Evolutionary conservation across 1,140 invertebrate species (phyloP).

Genomic region (silkworm (Bombyx mori)): ASM3026992v2 NC_085125.1:4834501-4835000

Average conservation of each 20-base stretch:
- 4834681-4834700: slow-evolving; percentile 52
- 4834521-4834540: no score
- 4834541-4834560: no score
- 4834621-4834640: no score
- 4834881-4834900: slow-evolving; percentile 11
- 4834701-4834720: slow-evolving; percentile 39
- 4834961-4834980: slow-evolving; percentile 38
- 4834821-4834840: no score
- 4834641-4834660: slow-evolving; percentile 45
- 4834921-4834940: slow-evolving; percentile 15
- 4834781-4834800: slow-evolving; percentile 17
- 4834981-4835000: slow-evolving; percentile 27
- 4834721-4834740: slow-evolving; percentile 18
- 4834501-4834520: no score
- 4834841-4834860: slow-evolving; percentile 1
- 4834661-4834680: slow-evolving; percentile 49
- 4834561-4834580: no score
- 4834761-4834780: slow-evolving; percentile 10
- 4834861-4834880: slow-evolving; percentile 10
- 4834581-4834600: no score
- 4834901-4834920: slow-evolving; percentile 13
- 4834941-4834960: slow-evolving; percentile 62
- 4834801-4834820: no score
- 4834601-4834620: no score
- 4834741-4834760: slow-evolving; percentile 4